Evolutionary conservation across 2,888 invertebrate genomes (phyloP).

Genomic region (Thecophora atra): DNA sequence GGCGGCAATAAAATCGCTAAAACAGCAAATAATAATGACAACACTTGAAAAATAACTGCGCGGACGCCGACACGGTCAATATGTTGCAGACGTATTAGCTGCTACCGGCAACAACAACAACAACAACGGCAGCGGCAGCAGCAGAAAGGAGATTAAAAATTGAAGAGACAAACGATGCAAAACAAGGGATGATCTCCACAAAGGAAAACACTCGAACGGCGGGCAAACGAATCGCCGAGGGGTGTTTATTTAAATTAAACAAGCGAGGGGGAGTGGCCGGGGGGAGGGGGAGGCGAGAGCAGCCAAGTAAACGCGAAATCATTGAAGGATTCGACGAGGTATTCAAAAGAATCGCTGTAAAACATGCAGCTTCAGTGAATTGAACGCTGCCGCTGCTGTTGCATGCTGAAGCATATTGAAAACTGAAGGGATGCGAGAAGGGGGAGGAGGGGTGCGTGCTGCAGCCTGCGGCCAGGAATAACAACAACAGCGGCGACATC

Average conservation of each 20-base stretch:
- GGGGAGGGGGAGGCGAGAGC: not conserved
- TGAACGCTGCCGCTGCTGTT: not conserved
- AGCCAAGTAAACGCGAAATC: not conserved
- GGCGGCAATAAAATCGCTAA: slow-evolving; percentile 34
- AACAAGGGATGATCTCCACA: slow-evolving; percentile 31
- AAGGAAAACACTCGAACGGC: not conserved
- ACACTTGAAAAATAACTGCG: slow-evolving; percentile 14
- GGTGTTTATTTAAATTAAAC: not conserved
- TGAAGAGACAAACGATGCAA: not conserved
- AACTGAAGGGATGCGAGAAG: not conserved
- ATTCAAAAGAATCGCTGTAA: slow-evolving; percentile 23
- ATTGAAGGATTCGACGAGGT: no score
- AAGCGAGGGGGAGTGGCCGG: not conserved
- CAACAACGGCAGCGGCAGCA: slow-evolving; percentile 18
- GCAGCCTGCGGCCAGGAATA: slow-evolving; percentile 11
- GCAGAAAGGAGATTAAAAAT: slow-evolving; percentile 18
- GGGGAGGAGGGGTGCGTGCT: not conserved
- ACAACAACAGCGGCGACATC: slow-evolving; percentile 35
- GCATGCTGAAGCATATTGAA: slow-evolving; percentile 2
- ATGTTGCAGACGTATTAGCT: slow-evolving; percentile 32
- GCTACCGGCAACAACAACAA: slow-evolving; percentile 1
- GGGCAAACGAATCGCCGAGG: slow-evolving; percentile 5
- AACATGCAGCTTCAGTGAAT: slow-evolving; percentile 13
- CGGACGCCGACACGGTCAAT: slow-evolving; percentile 23
- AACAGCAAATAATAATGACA: slow-evolving; percentile 33